phyloP scores from a whole-genome alignment of 2,888 invertebrate genomes.

The Xylota segnis region DNA sequence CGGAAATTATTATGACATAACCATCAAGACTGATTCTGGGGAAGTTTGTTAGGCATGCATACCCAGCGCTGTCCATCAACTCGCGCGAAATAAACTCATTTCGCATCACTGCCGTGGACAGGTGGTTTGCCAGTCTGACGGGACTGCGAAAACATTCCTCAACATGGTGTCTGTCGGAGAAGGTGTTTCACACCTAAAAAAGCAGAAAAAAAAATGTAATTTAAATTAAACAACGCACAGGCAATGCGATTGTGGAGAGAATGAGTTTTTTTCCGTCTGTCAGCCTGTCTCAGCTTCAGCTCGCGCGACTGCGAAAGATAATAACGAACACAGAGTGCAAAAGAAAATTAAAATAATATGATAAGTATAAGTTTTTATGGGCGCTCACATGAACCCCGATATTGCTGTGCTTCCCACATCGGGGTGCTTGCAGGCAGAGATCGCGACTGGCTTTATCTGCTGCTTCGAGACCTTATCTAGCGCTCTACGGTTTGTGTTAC shows the following conservation, averaged over 20 bases:
- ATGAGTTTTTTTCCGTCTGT: slow-evolving; percentile 26
- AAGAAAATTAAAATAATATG: slow-evolving; percentile 22
- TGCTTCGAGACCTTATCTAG: slow-evolving; percentile 58
- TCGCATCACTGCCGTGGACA: slow-evolving; percentile 16
- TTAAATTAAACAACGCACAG: slow-evolving; percentile 56
- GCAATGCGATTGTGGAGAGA: slow-evolving; percentile 29
- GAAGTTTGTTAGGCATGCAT: slow-evolving; percentile 12
- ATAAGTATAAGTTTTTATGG: slow-evolving; percentile 56
- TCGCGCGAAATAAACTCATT: slow-evolving; percentile 33
- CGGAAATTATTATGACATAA: slow-evolving; percentile 33
- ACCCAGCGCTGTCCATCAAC: neutral
- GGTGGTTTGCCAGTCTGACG: slow-evolving; percentile 31
- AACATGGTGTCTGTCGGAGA: slow-evolving; percentile 21
- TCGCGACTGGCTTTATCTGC: slow-evolving; percentile 51
- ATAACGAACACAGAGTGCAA: slow-evolving; percentile 5
- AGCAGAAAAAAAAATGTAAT: slow-evolving; percentile 29
- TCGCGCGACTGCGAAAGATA: neutral
- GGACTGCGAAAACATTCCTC: slow-evolving; percentile 14
- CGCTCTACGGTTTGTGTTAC: slow-evolving; percentile 48
- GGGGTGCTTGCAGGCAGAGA: slow-evolving; percentile 39
- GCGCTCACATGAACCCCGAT: slow-evolving; percentile 59
- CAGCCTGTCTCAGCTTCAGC: slow-evolving; percentile 12
- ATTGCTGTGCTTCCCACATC: slow-evolving; percentile 62
- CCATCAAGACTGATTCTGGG: slow-evolving; percentile 28
- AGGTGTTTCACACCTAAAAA: slow-evolving; percentile 62